Percentiles rank a stretch among this genome's conserved stretches.
These are phyloP conservation scores for Teleogryllus oceanicus DNA, from an alignment of 2,888 invertebrate genomes.

Conservation along the genomic window DNA sequence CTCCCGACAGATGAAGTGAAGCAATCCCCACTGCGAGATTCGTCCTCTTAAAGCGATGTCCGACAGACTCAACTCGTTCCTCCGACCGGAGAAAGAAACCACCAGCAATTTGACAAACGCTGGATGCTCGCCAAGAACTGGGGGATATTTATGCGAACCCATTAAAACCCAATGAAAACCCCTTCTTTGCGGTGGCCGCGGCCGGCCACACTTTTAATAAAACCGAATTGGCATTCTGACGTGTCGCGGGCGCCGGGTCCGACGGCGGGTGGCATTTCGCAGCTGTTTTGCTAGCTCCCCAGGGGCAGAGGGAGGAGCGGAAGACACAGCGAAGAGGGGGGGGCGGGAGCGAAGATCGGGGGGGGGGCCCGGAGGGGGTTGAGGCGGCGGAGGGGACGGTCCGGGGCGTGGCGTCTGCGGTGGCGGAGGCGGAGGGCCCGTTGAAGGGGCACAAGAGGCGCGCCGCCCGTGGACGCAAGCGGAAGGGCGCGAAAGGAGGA, in stretches of 20 bases:
- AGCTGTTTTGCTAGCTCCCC: not conserved
- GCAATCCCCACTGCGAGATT: too few species aligned
- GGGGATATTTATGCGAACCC: not conserved
- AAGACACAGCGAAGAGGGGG: not conserved
- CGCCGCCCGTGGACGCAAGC: too few species aligned
- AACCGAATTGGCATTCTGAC: too few species aligned
- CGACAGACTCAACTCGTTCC: too few species aligned
- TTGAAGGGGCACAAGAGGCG: too few species aligned
- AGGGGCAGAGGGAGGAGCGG: not conserved
- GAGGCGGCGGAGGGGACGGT: not conserved
- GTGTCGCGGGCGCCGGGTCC: not conserved
- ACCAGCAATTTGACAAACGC: not conserved
- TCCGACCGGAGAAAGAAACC: too few species aligned
- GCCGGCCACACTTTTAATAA: not conserved
- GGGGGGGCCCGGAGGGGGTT: not conserved
- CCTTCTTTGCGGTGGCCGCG: not conserved
- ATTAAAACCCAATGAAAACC: conserved; percentile 6
- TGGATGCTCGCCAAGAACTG: not conserved
- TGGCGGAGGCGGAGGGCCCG: not conserved
- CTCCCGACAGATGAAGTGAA: too few species aligned
- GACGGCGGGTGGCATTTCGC: not conserved
- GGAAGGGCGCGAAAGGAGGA: too few species aligned
- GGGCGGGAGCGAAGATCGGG: not conserved
- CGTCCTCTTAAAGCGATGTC: too few species aligned
- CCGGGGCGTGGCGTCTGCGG: not conserved